These are phyloP conservation scores for Montipora capitata DNA, from an alignment of 92 coral and sea anemone species.

Conservation along the genomic window DNA sequence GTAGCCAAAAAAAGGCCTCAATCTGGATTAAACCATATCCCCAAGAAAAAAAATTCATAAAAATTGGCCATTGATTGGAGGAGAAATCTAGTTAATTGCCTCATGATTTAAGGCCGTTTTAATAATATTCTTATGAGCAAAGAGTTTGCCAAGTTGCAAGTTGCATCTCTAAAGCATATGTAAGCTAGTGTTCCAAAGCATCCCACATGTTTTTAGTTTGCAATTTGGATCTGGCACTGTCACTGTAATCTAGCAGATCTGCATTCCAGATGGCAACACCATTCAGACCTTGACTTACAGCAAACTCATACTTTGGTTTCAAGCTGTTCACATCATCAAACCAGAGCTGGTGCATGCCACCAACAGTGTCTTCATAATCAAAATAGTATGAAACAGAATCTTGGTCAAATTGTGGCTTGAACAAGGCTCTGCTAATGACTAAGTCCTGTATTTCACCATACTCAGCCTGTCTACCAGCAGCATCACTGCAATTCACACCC, in stretches of 20 bases:
- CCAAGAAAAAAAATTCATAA: no score
- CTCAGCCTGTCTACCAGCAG: slow-evolving; percentile 93
- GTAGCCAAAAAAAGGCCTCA: no score
- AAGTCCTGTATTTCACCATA: slow-evolving; percentile 90
- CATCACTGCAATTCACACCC: slow-evolving; percentile 98
- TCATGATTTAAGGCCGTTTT: no score
- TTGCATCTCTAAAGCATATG: background rate
- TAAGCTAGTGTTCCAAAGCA: slow-evolving; percentile 52
- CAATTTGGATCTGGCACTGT: slow-evolving; percentile 63
- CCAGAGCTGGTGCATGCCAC: slow-evolving; percentile 93
- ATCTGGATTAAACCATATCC: no score
- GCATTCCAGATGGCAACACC: slow-evolving; percentile 98
- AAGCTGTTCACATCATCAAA: slow-evolving; percentile 89
- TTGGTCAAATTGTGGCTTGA: slow-evolving; percentile 80
- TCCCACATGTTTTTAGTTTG: slow-evolving; percentile 92
- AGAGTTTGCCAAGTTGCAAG: no score
- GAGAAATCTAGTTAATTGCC: no score
- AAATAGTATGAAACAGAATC: slow-evolving; percentile 83
- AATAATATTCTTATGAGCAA: no score
- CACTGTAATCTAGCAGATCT: slow-evolving; percentile 92
- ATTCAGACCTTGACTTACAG: slow-evolving; percentile 68
- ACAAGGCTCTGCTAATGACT: slow-evolving; percentile 74
- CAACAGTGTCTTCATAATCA: slow-evolving; percentile 84
- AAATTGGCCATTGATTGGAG: no score
- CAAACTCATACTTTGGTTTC: slow-evolving; percentile 75